Conservation (phyloP, 2,797 vertebrate genomes). For the Adrianichthys oophorus region DNA sequence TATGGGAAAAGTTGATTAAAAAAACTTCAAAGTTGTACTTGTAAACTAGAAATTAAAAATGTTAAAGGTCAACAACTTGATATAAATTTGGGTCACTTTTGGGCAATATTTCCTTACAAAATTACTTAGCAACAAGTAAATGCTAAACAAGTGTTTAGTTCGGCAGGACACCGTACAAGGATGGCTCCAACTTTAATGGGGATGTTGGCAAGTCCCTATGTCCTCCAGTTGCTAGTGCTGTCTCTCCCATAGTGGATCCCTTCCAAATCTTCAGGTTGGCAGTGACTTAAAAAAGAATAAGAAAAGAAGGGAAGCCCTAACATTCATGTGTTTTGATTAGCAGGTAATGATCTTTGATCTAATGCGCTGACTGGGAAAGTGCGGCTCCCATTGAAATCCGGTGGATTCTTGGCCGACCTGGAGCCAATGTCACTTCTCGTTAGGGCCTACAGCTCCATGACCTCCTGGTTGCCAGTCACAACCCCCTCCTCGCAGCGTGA, state of each 20-base stretch:
- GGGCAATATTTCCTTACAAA: background rate
- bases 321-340: constrained; percentile 83
- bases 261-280: constrained; percentile 24
- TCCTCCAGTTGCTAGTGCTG: constrained; percentile 41
- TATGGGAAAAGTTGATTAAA: background rate
- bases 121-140: constrained; percentile 1
- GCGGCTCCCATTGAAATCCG: constrained; percentile 82
- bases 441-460: constrained; percentile 81
- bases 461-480: constrained; percentile 69
- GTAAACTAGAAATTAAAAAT: too few relatives aligned
- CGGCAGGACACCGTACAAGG: background rate
- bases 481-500: constrained; percentile 78
- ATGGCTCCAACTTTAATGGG: constrained; percentile 31
- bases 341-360: constrained; percentile 86
- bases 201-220: constrained; percentile 26
- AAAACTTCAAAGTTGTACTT: too few relatives aligned
- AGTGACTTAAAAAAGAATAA: constrained; percentile 29
- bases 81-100: too few relatives aligned
- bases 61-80: too few relatives aligned
- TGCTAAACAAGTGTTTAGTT: constrained; percentile 4
- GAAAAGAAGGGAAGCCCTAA: constrained; percentile 55
- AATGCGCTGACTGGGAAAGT: constrained; percentile 83
- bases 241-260: constrained; percentile 38
- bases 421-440: constrained; percentile 97
- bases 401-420: constrained; percentile 85